Conservation (phyloP, 1,140 invertebrate species). For the Diorhabda elongata region DNA sequence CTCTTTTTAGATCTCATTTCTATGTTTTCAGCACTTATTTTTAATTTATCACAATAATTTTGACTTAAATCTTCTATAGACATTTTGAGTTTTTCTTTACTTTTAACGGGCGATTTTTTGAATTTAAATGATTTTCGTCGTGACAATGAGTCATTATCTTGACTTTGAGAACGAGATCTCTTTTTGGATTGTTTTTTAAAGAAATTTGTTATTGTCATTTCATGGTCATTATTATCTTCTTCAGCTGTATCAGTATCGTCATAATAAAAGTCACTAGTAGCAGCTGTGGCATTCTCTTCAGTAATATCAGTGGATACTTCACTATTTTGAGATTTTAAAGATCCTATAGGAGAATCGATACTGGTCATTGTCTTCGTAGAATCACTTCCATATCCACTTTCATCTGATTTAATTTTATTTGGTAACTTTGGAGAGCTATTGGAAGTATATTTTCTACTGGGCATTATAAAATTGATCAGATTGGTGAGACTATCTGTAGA, state of each 20-base stretch:
- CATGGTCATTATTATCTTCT: slow-evolving; percentile 31
- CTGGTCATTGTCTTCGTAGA: slow-evolving; percentile 54
- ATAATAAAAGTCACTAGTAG: slow-evolving; percentile 26
- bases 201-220: not conserved
- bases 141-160: slow-evolving; percentile 18
- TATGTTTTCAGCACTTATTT: slow-evolving; percentile 11
- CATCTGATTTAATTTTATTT: slow-evolving; percentile 47
- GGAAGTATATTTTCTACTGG: slow-evolving; percentile 25
- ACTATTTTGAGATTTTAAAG: slow-evolving; percentile 29
- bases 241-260: slow-evolving; percentile 40
- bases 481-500: slow-evolving; percentile 35
- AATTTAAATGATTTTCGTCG: slow-evolving; percentile 18
- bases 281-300: not conserved
- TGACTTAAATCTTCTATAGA: slow-evolving; percentile 23
- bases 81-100: slow-evolving; percentile 13
- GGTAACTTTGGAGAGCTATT: slow-evolving; percentile 26
- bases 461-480: slow-evolving; percentile 34
- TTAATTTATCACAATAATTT: slow-evolving; percentile 21
- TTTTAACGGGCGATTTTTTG: slow-evolving; percentile 17
- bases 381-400: slow-evolving; percentile 64
- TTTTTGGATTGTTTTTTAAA: slow-evolving; percentile 20
- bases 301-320: slow-evolving; percentile 18
- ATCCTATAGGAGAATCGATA: slow-evolving; percentile 51
- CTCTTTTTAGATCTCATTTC: not conserved
- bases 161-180: slow-evolving; percentile 25